These are phyloP conservation scores for Chymomyza amoena DNA, from an alignment of 2,888 invertebrate genomes.

Conservation along the genomic window DNA sequence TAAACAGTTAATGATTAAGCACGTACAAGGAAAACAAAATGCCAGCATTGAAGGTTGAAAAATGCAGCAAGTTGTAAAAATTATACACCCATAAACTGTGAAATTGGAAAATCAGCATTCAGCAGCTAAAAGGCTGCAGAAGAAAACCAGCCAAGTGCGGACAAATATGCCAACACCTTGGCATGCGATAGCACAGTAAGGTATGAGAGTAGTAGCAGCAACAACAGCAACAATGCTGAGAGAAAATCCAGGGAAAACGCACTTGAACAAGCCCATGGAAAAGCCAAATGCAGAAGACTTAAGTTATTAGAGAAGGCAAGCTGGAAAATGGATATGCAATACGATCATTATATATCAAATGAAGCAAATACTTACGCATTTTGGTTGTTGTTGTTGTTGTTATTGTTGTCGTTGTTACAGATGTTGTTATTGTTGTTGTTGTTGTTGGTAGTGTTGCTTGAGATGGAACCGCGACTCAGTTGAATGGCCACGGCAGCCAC, in stretches of 20 bases:
- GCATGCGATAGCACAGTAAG: not conserved
- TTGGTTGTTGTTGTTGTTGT: constrained; percentile 1
- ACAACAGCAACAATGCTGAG: not conserved
- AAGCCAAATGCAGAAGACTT: not conserved
- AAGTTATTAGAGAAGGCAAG: not conserved
- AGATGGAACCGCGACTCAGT: not conserved
- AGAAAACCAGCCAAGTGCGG: not conserved
- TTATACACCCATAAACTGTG: constrained; percentile 9
- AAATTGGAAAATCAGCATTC: constrained; percentile 22
- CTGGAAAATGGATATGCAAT: not conserved
- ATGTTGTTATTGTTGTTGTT: not conserved
- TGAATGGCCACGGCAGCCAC: not conserved
- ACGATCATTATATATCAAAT: not conserved
- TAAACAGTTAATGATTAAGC: constrained; percentile 20
- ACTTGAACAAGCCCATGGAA: not conserved
- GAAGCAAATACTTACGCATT: constrained; percentile 4
- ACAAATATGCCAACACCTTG: constrained; percentile 8
- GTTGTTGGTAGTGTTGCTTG: not conserved
- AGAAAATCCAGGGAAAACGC: not conserved
- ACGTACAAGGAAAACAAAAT: constrained; percentile 2
- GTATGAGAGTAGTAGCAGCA: not conserved
- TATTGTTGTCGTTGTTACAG: not conserved
- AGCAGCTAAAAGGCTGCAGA: not conserved
- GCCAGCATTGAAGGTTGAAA: constrained; percentile 2
- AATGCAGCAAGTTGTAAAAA: not conserved